Evolutionary conservation across 2,888 invertebrate species (phyloP), one percentile per base, ranked within the genome.

Genomic region (Aelia acuminata): DNA sequence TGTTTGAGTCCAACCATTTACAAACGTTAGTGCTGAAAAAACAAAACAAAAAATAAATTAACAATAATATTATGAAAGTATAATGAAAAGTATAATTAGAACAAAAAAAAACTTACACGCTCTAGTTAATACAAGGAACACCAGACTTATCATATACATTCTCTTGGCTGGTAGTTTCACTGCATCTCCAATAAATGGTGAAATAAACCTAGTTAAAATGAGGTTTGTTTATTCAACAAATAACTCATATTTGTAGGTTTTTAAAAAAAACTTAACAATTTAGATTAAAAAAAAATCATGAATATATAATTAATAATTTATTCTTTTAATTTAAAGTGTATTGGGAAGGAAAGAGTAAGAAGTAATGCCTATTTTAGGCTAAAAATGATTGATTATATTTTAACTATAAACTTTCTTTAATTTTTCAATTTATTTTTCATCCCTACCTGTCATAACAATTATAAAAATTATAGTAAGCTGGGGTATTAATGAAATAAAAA

Each of bases 121-220:
- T 93, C 96, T 93, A 49, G 94, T 93, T 89, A 94, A 92, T 89
- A 95, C 93, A 85, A 95, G 93, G 91, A 95, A 92, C 13, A 94
- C 89, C 89, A 96, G 92, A 90, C 95, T 94, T 88, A 94, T 91
- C 91, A 95, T 92, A 90, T 95, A 95, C 94, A 96, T 95, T 20
- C 94, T 92, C 91, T 95, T 93, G 0, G 95, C 94, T 39, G 95
- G 93, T 90, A 94, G 93, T 49, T 94, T 93, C 87, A 95, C 93
- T 92, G 93, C 94, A 90, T 95, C 95, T 31, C 95, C 95, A 84
- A 96, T 93, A 91, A 94, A 95, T 0, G 96, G 95, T 10, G 95
- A 94, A 5, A 94, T 91, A 85, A 95, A 93, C 90, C 91, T 89
- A 26, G 7, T 47, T n/a, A 70, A 50, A 43, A 22, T 26, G n/a